phyloP scores from a whole-genome alignment of 2,113 vertebrate species.

The Carassius auratus region DNA sequence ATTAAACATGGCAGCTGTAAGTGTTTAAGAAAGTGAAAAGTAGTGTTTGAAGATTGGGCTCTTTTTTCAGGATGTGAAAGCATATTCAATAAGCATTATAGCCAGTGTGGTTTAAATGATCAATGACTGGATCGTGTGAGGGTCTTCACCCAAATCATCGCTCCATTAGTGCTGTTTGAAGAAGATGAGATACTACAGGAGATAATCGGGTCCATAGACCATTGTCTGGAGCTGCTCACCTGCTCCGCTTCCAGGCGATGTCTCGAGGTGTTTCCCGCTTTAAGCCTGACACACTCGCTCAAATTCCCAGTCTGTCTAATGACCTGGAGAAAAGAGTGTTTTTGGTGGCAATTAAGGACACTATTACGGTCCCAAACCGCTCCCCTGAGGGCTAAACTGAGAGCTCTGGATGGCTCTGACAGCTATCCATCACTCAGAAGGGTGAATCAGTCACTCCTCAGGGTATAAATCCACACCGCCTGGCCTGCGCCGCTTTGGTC shows the following conservation, averaged over 20 bases:
- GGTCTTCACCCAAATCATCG: background rate
- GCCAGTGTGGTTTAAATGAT: background rate
- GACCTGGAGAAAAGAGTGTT: conserved; percentile 42
- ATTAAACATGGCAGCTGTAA: background rate
- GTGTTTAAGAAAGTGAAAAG: background rate
- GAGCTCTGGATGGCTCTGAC: conserved; percentile 53
- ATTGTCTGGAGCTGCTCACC: background rate
- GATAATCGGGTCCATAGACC: conserved; percentile 20
- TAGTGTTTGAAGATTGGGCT: too few relatives aligned
- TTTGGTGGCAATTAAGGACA: background rate
- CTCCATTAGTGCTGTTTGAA: conserved; percentile 23
- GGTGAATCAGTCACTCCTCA: conserved; percentile 26
- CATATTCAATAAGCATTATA: background rate
- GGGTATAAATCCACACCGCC: conserved; percentile 10
- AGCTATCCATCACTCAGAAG: conserved; percentile 72
- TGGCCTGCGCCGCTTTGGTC: too few relatives aligned
- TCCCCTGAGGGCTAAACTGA: conserved; percentile 62
- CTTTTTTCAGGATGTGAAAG: background rate
- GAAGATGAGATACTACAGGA: conserved; percentile 28
- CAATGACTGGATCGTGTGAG: background rate
- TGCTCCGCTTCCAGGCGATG: conserved; percentile 23
- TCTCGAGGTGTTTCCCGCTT: background rate
- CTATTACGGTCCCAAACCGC: conserved; percentile 72
- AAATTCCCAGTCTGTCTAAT: conserved; percentile 69
- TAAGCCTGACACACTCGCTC: too few relatives aligned